phyloP scores from a whole-genome alignment of 2,888 invertebrate species.

The Eupithecia dodoneata region DNA sequence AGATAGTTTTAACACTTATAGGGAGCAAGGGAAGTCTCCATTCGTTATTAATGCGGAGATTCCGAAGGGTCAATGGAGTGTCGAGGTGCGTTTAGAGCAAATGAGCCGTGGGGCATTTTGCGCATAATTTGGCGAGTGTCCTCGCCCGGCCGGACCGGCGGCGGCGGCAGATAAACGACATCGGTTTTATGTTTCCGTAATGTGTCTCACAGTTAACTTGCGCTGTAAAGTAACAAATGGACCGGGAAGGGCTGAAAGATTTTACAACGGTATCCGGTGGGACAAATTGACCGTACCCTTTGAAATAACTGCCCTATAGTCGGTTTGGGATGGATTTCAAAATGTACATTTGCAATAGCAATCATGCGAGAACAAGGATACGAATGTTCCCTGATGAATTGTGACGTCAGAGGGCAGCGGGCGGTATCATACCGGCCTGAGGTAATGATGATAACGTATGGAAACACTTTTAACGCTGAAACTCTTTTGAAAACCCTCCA shows the following conservation, averaged over 20 bases:
- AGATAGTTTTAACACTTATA: slow-evolving; percentile 53
- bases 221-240: slow-evolving; percentile 42
- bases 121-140: slow-evolving; percentile 73
- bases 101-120: slow-evolving; percentile 77
- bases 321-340: slow-evolving; percentile 19
- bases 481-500: slow-evolving; percentile 23
- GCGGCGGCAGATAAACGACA: slow-evolving; percentile 59
- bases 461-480: slow-evolving; percentile 9
- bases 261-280: slow-evolving; percentile 33
- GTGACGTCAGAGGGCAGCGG: neutral
- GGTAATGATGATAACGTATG: neutral
- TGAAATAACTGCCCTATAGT: slow-evolving; percentile 22
- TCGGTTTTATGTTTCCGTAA: slow-evolving; percentile 59
- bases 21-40: slow-evolving; percentile 49
- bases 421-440: neutral
- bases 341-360: slow-evolving; percentile 16
- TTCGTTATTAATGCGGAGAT: slow-evolving; percentile 68
- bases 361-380: neutral
- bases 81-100: slow-evolving; percentile 73
- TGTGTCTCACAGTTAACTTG: slow-evolving; percentile 46
- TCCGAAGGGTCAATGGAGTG: slow-evolving; percentile 70
- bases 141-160: slow-evolving; percentile 39
- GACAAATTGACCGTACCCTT: slow-evolving; percentile 37
- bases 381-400: neutral
- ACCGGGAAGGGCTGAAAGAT: slow-evolving; percentile 42